These are phyloP conservation scores for Nesidiocoris tenuis DNA, from an alignment of 2,888 invertebrate species.

Conservation along the genomic window DNA sequence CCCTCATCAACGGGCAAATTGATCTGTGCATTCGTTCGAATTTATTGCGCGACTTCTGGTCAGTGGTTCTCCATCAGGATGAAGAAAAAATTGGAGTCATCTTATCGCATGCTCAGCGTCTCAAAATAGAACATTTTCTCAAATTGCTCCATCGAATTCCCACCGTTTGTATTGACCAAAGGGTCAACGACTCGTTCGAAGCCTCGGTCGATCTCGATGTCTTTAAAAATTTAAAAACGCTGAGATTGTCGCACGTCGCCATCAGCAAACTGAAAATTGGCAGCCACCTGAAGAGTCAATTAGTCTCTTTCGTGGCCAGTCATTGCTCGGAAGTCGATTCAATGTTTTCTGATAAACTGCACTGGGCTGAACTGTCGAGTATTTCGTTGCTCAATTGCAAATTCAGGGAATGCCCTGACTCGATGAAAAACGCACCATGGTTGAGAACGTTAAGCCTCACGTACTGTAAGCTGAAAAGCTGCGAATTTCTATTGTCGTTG, in stretches of 20 bases:
- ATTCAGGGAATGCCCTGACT: not conserved
- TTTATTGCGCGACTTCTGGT: not conserved
- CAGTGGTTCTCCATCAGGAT: not conserved
- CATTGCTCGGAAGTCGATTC: conserved; percentile 53
- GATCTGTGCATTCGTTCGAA: not conserved
- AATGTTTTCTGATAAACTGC: conserved; percentile 33
- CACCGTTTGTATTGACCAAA: conserved; percentile 28
- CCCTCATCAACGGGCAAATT: not conserved
- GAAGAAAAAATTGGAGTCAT: not conserved
- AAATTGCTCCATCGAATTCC: conserved; percentile 18
- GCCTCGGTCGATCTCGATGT: conserved; percentile 43
- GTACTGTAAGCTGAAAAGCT: conserved; percentile 62
- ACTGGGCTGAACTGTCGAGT: conserved; percentile 42
- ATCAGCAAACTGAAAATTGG: conserved; percentile 55
- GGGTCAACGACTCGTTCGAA: conserved; percentile 35
- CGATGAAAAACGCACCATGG: conserved; percentile 56
- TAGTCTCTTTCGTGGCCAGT: conserved; percentile 57
- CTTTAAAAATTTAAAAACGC: conserved; percentile 45
- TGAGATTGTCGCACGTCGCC: conserved; percentile 45
- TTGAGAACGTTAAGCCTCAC: conserved; percentile 65
- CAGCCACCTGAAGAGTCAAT: conserved; percentile 60
- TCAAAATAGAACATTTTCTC: conserved; percentile 10
- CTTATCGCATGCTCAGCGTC: conserved; percentile 8
- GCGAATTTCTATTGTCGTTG: conserved; percentile 61
- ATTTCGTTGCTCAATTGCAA: conserved; percentile 26